Percentiles rank a stretch among this genome's conserved stretches.
These are phyloP conservation scores for Malurus leucopterus DNA, from an alignment of 2,797 vertebrate species.

Conservation along the genomic window DNA sequence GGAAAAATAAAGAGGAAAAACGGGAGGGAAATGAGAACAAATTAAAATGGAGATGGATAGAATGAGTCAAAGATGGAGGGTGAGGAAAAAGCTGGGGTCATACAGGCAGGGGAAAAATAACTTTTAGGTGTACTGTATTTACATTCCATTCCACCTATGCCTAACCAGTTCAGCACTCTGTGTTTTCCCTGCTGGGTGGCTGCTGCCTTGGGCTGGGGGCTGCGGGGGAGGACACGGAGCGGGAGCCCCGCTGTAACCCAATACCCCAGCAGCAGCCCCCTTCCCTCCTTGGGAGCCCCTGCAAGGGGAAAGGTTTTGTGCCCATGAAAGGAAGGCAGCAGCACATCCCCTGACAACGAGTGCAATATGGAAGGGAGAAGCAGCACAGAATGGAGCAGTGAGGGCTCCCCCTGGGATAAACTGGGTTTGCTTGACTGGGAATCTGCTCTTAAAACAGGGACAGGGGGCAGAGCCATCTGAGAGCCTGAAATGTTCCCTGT, in stretches of 20 bases:
- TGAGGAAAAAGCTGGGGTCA: not conserved
- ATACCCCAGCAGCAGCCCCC: not conserved
- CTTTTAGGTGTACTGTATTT: not conserved
- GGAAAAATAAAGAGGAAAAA: constrained; percentile 24
- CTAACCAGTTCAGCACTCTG: not conserved
- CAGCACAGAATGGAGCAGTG: not conserved
- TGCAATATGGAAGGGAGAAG: constrained; percentile 10
- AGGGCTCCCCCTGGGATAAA: constrained; percentile 47
- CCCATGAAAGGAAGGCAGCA: not conserved
- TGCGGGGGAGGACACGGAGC: not conserved
- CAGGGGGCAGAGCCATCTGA: constrained; percentile 21
- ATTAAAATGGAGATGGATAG: constrained; percentile 57
- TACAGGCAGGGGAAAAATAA: not conserved
- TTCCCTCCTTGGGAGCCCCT: not conserved
- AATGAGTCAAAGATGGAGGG: constrained; percentile 60
- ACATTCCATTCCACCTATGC: fast-evolving
- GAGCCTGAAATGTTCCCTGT: constrained; percentile 29
- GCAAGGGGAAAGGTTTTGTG: not conserved
- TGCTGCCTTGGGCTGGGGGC: not conserved
- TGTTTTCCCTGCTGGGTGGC: not conserved
- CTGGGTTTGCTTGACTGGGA: constrained; percentile 24
- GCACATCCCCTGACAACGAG: not conserved
- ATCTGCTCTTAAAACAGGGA: constrained; percentile 44
- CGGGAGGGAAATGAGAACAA: constrained; percentile 18
- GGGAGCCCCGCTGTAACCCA: not conserved